A percentile compares a stretch with the other conserved stretches of the same genome.
phyloP scores from a whole-genome alignment of 2,113 vertebrate genomes.

The Mystacornis crossleyi region DNA sequence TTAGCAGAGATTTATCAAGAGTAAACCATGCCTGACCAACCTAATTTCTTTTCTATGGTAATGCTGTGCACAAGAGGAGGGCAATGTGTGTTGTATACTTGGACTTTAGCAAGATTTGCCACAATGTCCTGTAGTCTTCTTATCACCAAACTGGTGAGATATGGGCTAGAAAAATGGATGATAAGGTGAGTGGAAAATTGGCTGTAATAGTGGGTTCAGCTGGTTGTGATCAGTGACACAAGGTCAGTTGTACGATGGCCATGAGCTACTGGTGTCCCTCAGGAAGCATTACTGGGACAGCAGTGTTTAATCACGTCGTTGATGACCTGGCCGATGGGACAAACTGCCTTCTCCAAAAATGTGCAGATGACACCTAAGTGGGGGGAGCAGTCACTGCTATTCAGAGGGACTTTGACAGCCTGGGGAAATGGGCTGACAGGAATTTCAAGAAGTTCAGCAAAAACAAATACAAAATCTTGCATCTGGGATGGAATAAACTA shows the following conservation, averaged over 20 bases:
- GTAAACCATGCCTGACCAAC: not conserved
- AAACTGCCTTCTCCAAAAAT: not conserved
- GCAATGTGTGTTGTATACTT: not conserved
- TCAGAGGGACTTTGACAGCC: not conserved
- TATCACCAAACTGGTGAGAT: not conserved
- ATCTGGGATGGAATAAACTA: not conserved
- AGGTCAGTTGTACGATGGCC: not conserved
- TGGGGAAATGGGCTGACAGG: not conserved
- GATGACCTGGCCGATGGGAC: not conserved
- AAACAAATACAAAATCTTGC: not conserved
- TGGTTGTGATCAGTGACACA: not conserved
- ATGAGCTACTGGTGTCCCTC: not conserved
- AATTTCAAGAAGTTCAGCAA: not conserved
- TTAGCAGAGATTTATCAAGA: not conserved
- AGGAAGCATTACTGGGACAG: not conserved
- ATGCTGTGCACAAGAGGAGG: not conserved
- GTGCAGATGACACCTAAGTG: not conserved
- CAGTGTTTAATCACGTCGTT: not conserved
- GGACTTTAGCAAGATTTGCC: not conserved
- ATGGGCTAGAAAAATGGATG: not conserved
- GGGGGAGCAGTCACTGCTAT: not conserved
- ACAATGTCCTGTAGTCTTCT: not conserved
- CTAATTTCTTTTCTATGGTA: not conserved
- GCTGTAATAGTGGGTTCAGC: not conserved
- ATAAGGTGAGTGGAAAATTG: constrained; percentile 5